Base-by-base conservation (phyloP, 2,113 vertebrate species). In the Cheirogaleus medius region DNA sequence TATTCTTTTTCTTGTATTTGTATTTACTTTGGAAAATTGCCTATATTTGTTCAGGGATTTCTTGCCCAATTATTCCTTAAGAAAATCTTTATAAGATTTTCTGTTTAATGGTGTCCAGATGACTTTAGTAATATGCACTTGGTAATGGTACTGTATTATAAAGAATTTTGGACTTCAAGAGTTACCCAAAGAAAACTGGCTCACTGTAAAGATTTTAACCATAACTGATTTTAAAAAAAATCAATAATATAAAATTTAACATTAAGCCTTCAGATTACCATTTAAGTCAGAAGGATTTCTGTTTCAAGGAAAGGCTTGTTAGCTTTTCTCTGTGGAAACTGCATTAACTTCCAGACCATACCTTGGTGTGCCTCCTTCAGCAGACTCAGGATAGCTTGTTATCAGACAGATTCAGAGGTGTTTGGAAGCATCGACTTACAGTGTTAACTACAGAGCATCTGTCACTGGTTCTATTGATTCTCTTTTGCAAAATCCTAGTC, bases 11-110 rank as follows among this genome's bases (percentile, higher is more conserved):
- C 56, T 68, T 76, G 32, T 77, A 52, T 76, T 97, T 88, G 12
- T 56, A 39, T 93, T 95, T 89, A 85, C 49, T 94, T 71, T 90
- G 60, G 52, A 68, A 92, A 94, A 90, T 21, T 80, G 34, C 42
- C 42, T 25, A 8, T 34, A 42, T 52, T 39, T 69, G 15, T 64
- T 91, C 49, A 85, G 58, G 74, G 47, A 84, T 66, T 89, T 97
- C 68, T 71, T 83, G 39, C 27, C 93, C 60, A 88, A 85, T 64
- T 58, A 88, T 20, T 94, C 58, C 37, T 74, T 63, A 96, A 88
- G 42, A 21, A 81, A 96, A 87, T 25, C 37, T 49, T 77, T 42
- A 0, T 42, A 91, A 80, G 37, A 80, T 93, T 49, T 77, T 32
- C 66, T 86, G 8, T 42, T 69, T 54, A 82, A 37, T 32, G 64